Base-by-base conservation (phyloP, 2,888 invertebrate genomes). In the Lamellibrachia columna region DNA sequence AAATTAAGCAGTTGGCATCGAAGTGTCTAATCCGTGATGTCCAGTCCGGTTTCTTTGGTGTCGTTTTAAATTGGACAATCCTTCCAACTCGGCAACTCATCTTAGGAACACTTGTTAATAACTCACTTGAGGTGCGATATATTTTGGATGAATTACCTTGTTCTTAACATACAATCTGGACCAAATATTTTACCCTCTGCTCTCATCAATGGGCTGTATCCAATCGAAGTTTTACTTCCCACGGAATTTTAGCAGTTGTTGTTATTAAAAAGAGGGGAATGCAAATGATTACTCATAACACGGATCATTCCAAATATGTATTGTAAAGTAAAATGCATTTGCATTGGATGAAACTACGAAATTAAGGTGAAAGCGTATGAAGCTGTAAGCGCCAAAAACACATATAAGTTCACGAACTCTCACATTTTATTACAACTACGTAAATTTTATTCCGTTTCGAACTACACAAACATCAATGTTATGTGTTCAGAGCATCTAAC, bases 401-500 rank as follows among this genome's bases (percentile, higher is more conserved):
- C 75, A 75, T 75, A n/a, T 22, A 75, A 15, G 75, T 75, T 75
- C 75, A 75, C 75, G 22, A 75, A 75, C 75, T 75, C 75, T 75
- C 75, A 75, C 22, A 75, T 75, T 75, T 75, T 75, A 75, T 75
- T 75, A 75, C 75, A 75, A 75, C 75, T 75, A 75, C 75, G 22
- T 75, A 75, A 75, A 75, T 75, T 75, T 22, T 15, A 75, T 75
- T 75, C 22, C 75, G 22, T 75, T 75, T 22, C 75, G 22, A 75
- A 22, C 75, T 75, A 75, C 75, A 75, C 75, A n/a, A 22, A 15
- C 75, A 75, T 15, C 75, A n/a, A 75, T 22, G 75, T 75, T 75
- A 75, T 75, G 75, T 75, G n/a, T 75, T 75, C n/a, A 75, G 75
- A 11, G 75, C 75, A 15, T 75, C 75, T 75, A 75, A 15, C 75